phyloP scores from a whole-genome alignment of 2,113 vertebrate genomes.

The Trogon melanurus region DNA sequence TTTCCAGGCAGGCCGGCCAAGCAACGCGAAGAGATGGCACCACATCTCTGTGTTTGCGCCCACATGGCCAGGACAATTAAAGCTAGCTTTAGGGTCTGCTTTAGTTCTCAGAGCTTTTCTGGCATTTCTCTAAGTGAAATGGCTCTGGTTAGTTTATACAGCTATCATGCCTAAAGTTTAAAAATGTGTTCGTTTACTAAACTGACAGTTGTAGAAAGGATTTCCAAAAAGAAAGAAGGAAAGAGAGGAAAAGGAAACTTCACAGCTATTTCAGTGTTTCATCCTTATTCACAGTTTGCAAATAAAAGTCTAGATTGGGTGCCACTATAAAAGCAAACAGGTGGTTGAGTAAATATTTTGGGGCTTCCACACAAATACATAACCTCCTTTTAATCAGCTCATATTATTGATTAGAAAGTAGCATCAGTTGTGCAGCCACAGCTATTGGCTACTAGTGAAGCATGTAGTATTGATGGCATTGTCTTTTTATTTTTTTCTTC shows the following conservation, averaged over 20 bases:
- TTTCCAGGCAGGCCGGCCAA: slow-evolving; percentile 40
- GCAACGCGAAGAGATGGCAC: slow-evolving; percentile 14
- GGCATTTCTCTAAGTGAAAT: background rate
- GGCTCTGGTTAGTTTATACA: background rate
- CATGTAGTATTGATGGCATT: background rate
- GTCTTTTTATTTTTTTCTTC: fast-evolving
- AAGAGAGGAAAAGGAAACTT: background rate
- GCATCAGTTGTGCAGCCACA: background rate
- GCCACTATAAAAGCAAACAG: slow-evolving; percentile 26
- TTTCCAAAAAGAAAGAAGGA: background rate
- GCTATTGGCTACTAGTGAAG: background rate
- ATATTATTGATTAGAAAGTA: background rate
- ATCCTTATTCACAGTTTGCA: slow-evolving; percentile 42
- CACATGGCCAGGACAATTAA: background rate
- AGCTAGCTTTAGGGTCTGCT: background rate
- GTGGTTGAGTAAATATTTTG: slow-evolving; percentile 32
- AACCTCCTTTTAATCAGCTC: background rate
- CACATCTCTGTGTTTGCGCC: background rate
- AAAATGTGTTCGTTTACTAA: slow-evolving; percentile 13
- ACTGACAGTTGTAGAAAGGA: background rate
- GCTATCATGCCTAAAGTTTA: background rate
- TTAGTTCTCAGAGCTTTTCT: background rate
- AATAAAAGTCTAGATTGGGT: slow-evolving; percentile 23
- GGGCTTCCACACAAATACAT: background rate
- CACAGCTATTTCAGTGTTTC: slow-evolving; percentile 8